Base-by-base conservation (phyloP, 2,797 vertebrate species). In the Chaetophractus vellerosus region DNA sequence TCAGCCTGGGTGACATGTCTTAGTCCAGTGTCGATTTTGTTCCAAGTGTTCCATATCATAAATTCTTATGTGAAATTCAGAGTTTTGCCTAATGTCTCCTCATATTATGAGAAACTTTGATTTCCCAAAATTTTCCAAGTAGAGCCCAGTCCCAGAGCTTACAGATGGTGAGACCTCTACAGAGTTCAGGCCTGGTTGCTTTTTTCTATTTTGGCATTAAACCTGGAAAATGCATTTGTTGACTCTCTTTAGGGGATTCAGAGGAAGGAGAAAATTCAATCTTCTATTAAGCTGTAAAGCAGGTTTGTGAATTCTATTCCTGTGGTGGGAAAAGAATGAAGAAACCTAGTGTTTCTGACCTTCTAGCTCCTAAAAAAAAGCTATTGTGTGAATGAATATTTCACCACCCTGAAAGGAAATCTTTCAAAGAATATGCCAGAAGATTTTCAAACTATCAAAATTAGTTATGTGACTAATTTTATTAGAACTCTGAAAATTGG, bases 381-480 rank as follows among this genome's bases (percentile, higher is more conserved):
- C 26, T 52, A 28, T 36, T 59, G 26, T 79, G 52, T 89, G 28
- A 74, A 36, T 48, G 90, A 76, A 59, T 79, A 33, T 79, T 57
- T 88, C 21, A 75, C 28, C 45, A 36, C 5, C 33, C n/a, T 38
- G 52, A 90, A 90, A 91, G 59, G 15, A 50, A 93, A 68, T 52
- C 11, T 59, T 90, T 85, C 71, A 69, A 81, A 94, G 57, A 91
- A 68, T 72, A 89, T 55, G n/a, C 87, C 36, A 91, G 45, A 33
- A 86, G 9, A 64, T 79, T 86, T 93, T 84, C 14, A 71, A 57
- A 68, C 18, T 64, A 87, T 76, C 26, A 52, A 93, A 81, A 75
- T 26, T 72, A 89, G 14, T 90, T 95, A 87, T 33, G 6, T 24
- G n/a, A 76, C 66, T 84, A 57, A 24, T 38, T 80, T 38, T 64